A percentile compares a stretch with the other conserved stretches of the same genome.
Evolutionary conservation across 1,140 invertebrate species (phyloP).

Genomic region (Drosophila sucinea): DNA sequence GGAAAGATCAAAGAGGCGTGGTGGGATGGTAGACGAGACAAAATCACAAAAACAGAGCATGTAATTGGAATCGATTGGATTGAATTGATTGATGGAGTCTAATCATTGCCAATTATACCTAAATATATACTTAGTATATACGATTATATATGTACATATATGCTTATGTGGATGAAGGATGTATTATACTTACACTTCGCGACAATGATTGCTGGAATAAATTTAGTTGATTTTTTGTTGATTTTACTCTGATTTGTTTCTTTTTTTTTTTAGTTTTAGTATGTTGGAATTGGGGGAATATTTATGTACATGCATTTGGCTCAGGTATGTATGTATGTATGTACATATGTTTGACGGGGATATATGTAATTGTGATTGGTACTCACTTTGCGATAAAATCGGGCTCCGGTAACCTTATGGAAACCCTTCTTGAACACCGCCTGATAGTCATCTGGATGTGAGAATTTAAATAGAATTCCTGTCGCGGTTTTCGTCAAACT

Average conservation of each 20-base stretch:
- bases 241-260: conserved; percentile 21
- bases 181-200: conserved; percentile 69
- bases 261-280: not conserved
- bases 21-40: conserved; percentile 16
- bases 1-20: not conserved
- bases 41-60: conserved; percentile 1
- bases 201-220: conserved; percentile 77
- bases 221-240: conserved; percentile 64
- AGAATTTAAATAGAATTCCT: conserved; percentile 94
- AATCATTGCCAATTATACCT: not conserved
- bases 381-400: conserved; percentile 90
- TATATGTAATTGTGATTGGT: not conserved
- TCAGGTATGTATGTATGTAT: too few species aligned
- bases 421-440: conserved; percentile 93
- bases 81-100: not conserved
- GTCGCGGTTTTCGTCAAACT: conserved; percentile 93
- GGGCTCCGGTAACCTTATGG: conserved; percentile 91
- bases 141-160: not conserved
- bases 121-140: not conserved
- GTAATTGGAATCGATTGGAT: not conserved
- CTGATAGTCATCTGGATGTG: conserved; percentile 92
- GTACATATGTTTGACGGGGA: too few species aligned
- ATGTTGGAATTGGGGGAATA: not conserved
- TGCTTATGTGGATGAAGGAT: conserved; percentile 19
- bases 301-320: not conserved